phyloP scores from a whole-genome alignment of 2,113 vertebrate genomes.

The Nettapus auritus region DNA sequence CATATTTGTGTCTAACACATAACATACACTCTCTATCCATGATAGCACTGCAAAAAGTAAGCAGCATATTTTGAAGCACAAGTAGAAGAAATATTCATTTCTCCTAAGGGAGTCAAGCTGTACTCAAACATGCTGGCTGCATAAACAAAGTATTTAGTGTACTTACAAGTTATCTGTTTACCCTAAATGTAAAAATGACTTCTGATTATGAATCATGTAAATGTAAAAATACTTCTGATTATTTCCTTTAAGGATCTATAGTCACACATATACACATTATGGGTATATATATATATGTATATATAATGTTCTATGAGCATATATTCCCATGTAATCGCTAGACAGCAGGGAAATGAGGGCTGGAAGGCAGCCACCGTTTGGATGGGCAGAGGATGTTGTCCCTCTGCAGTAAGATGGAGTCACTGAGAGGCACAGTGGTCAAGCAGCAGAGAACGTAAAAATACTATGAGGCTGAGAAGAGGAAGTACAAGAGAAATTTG shows the following conservation, averaged over 20 bases:
- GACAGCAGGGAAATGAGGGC: not conserved
- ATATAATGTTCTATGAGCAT: not conserved
- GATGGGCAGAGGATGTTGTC: fast-evolving
- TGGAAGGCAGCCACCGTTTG: not conserved
- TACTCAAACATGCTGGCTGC: not conserved
- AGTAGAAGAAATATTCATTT: not conserved
- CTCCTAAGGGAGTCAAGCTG: not conserved
- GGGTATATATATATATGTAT: not conserved
- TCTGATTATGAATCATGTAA: too few relatives aligned
- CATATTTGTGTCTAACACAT: not conserved
- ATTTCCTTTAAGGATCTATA: not conserved
- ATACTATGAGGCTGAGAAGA: not conserved
- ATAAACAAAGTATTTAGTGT: conserved; percentile 2
- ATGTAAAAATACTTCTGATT: conserved; percentile 7
- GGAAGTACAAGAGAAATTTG: not conserved
- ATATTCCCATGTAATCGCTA: not conserved
- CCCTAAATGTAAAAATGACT: not conserved
- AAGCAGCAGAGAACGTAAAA: not conserved
- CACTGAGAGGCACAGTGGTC: not conserved
- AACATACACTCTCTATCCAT: not conserved
- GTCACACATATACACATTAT: not conserved
- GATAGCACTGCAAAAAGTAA: not conserved
- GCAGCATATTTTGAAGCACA: not conserved
- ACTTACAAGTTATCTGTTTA: not conserved
- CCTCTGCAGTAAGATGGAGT: not conserved